Base-by-base conservation (phyloP, 2,888 invertebrate genomes). In the Tiliacea aurago region DNA sequence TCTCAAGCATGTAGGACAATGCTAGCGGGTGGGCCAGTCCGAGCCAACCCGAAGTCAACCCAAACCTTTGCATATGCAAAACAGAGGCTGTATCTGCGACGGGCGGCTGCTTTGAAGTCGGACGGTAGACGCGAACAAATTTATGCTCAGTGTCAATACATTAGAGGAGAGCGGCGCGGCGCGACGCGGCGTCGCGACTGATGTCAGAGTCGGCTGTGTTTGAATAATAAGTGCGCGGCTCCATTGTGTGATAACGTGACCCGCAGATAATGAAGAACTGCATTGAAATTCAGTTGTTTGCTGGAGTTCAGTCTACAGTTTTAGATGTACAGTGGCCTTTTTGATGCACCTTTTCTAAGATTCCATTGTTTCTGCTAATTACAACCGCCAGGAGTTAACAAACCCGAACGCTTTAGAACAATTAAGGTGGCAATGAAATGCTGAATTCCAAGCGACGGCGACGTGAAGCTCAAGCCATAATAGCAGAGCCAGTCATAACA, bases 61-160 rank as follows among this genome's bases (percentile, higher is more conserved):
- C 71, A 67, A 81, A 71, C 84, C 89, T 91, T 89, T 91, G 89
- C 90, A 90, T 92, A 93, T 91, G 92, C 89, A 91, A 91, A 91
- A 88, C 78, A 85, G 87, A 77, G 81, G 85, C 70, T 84, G 84
- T 78, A 80, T 71, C 71, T 68, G 79, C 81, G 81, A 77, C 80
- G 23, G 70, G 84, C 81, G 87, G 84, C 78, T 86, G 81, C 86
- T 89, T 91, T 91, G 87, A 92, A 89, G 88, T 87, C 84, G 82
- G 84, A 82, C 89, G 87, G 88, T 84, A 87, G 90, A 91, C 89
- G 90, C 87, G 90, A 86, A 90, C 92, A 92, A 92, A 93, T 93
- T 93, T 93, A 93, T 93, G 91, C 90, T 86, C 88, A 89, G 87
- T 91, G 92, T 92, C 92, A 91, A 94, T 93, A 93, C 91, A 92